Evolutionary conservation across 2,888 invertebrate species (phyloP).

Genomic region (Dione vanillae): DNA sequence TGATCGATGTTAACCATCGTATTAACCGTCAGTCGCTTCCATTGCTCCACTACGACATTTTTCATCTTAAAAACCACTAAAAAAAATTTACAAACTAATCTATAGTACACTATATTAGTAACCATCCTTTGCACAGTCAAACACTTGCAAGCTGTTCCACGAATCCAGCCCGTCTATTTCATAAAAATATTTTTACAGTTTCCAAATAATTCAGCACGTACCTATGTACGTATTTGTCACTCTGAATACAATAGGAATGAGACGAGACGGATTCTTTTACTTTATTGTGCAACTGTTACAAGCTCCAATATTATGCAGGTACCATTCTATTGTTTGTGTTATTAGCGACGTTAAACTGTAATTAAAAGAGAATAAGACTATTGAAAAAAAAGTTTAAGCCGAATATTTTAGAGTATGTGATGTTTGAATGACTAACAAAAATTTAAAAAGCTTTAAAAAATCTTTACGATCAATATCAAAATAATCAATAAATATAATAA

Average conservation of each 20-base stretch:
- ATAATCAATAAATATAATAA: too few relatives aligned
- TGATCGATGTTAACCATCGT: too few relatives aligned
- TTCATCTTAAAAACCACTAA: too few relatives aligned
- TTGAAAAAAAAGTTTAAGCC: slow-evolving; percentile 8
- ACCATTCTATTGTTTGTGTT: slow-evolving; percentile 20
- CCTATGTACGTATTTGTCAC: slow-evolving; percentile 15
- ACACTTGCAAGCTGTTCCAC: neutral
- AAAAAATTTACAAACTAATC: too few relatives aligned
- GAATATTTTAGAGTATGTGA: neutral
- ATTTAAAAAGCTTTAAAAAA: neutral
- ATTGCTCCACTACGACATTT: too few relatives aligned
- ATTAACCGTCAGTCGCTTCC: too few relatives aligned
- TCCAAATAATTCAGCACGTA: slow-evolving; percentile 23
- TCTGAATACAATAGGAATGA: slow-evolving; percentile 29
- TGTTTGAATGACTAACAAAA: neutral
- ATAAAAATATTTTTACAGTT: slow-evolving; percentile 22
- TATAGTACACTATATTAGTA: neutral
- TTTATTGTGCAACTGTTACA: slow-evolving; percentile 21
- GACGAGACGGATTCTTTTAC: slow-evolving; percentile 24
- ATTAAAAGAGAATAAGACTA: slow-evolving; percentile 24
- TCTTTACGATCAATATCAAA: too few relatives aligned
- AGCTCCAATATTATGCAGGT: slow-evolving; percentile 14
- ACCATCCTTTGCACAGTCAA: neutral
- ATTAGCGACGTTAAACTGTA: slow-evolving; percentile 29
- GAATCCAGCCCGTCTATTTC: neutral